Percentiles rank a stretch among this genome's conserved stretches.
Conservation (phyloP, 2,113 vertebrate genomes). For the Notothenia coriiceps region DNA sequence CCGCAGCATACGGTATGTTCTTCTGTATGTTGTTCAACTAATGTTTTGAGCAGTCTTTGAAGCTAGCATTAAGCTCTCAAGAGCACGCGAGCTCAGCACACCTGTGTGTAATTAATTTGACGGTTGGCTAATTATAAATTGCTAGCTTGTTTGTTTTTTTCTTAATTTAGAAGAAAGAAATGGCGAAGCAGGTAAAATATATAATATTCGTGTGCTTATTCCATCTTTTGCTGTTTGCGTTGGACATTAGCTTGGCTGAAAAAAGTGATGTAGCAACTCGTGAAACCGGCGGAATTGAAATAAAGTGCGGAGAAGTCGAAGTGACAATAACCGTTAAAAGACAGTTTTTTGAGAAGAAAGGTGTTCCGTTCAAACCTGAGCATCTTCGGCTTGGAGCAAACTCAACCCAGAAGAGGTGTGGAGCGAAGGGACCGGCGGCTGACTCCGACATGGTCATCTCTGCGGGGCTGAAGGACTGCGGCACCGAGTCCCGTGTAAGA, state of each 20-base stretch:
- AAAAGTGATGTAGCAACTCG: fast-evolving
- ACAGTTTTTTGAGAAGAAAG: slow-evolving; percentile 44
- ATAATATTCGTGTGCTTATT: fast-evolving
- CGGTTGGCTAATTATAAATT: background rate
- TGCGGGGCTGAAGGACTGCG: slow-evolving; percentile 50
- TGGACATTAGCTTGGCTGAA: background rate
- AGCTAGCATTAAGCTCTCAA: background rate
- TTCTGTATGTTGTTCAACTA: background rate
- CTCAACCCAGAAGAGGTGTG: background rate
- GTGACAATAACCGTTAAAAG: slow-evolving; percentile 41
- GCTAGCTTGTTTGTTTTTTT: background rate
- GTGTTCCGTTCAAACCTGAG: slow-evolving; percentile 32
- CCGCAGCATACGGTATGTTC: background rate
- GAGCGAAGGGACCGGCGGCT: background rate
- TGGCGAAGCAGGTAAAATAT: background rate
- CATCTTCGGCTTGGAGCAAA: slow-evolving; percentile 47
- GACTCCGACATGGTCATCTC: slow-evolving; percentile 47
- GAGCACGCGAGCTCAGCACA: background rate
- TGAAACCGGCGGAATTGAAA: background rate
- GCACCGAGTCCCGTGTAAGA: slow-evolving; percentile 52
- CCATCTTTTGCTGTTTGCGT: fast-evolving
- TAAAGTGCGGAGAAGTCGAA: slow-evolving; percentile 52
- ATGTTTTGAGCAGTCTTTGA: background rate
- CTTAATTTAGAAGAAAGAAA: background rate
- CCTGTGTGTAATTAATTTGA: background rate